phyloP scores from a whole-genome alignment of 2,888 invertebrate species.

The Incurvaria masculella region DNA sequence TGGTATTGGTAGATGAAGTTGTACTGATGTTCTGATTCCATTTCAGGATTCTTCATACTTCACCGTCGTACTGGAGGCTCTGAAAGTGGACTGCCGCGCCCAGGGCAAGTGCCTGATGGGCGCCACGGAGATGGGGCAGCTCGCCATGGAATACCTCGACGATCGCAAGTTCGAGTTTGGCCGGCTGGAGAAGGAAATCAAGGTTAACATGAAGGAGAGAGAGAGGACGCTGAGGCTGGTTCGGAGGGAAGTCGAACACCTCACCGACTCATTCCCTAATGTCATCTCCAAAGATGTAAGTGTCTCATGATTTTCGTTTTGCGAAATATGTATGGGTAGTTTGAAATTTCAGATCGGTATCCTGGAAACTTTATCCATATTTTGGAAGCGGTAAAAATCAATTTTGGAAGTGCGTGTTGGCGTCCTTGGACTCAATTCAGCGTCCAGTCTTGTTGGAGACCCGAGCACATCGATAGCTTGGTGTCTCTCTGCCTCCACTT shows the following conservation, averaged over 20 bases:
- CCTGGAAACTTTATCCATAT: too few relatives aligned
- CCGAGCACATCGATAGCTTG: too few relatives aligned
- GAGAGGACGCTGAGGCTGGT: slow-evolving; percentile 53
- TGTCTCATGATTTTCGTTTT: background rate
- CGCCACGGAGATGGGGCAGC: slow-evolving; percentile 63
- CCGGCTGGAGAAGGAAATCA: slow-evolving; percentile 56
- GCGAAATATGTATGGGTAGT: background rate
- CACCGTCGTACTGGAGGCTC: slow-evolving; percentile 56
- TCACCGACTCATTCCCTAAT: slow-evolving; percentile 43
- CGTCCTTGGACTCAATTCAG: too few relatives aligned
- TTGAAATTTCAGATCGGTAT: too few relatives aligned
- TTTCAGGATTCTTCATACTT: slow-evolving; percentile 62
- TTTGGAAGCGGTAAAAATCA: too few relatives aligned
- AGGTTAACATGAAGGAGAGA: slow-evolving; percentile 60
- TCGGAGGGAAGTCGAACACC: slow-evolving; percentile 39
- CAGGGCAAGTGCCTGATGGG: slow-evolving; percentile 62
- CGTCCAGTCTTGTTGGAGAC: too few relatives aligned
- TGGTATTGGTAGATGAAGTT: too few relatives aligned
- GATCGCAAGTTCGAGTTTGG: slow-evolving; percentile 60
- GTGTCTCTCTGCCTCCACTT: too few relatives aligned
- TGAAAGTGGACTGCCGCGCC: slow-evolving; percentile 55
- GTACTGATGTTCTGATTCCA: background rate
- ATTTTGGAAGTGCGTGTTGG: too few relatives aligned
- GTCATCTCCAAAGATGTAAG: slow-evolving; percentile 45
- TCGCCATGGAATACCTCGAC: slow-evolving; percentile 64